phyloP scores from a whole-genome alignment of 1,140 invertebrate species.

The Trichogramma pretiosum region DNA sequence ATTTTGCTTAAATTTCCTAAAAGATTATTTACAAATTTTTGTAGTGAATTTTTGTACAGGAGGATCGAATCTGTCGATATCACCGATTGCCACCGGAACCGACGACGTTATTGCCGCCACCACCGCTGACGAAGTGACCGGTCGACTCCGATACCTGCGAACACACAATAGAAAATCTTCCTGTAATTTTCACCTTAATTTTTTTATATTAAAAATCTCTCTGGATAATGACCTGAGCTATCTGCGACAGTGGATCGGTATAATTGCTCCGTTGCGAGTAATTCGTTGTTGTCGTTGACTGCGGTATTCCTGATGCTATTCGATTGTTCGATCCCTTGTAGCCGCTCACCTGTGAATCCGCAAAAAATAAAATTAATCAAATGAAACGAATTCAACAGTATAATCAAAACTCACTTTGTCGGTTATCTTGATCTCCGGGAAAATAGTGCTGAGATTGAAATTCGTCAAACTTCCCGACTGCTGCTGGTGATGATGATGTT shows the following conservation, averaged over 20 bases:
- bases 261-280: slow-evolving; percentile 39
- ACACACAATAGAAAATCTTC: neutral
- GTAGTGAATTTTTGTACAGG: no score
- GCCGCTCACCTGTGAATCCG: slow-evolving; percentile 30
- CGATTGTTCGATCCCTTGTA: slow-evolving; percentile 37
- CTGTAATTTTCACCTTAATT: no score
- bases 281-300: slow-evolving; percentile 28
- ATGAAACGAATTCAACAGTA: neutral
- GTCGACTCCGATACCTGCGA: slow-evolving; percentile 9
- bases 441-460: slow-evolving; percentile 60
- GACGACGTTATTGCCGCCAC: no score
- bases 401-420: slow-evolving; percentile 46
- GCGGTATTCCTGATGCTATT: slow-evolving; percentile 30
- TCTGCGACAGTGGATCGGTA: slow-evolving; percentile 35
- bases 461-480: slow-evolving; percentile 52
- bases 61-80: no score
- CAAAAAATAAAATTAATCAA: neutral
- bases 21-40: no score
- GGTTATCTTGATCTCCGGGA: slow-evolving; percentile 59
- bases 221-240: slow-evolving; percentile 17
- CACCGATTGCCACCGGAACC: no score
- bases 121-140: slow-evolving; percentile 9
- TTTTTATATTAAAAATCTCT: neutral
- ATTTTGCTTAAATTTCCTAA: no score
- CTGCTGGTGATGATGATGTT: slow-evolving; percentile 31